Evolutionary conservation across 2,888 invertebrate genomes (phyloP).

Genomic region (Hetaerina titia): DNA sequence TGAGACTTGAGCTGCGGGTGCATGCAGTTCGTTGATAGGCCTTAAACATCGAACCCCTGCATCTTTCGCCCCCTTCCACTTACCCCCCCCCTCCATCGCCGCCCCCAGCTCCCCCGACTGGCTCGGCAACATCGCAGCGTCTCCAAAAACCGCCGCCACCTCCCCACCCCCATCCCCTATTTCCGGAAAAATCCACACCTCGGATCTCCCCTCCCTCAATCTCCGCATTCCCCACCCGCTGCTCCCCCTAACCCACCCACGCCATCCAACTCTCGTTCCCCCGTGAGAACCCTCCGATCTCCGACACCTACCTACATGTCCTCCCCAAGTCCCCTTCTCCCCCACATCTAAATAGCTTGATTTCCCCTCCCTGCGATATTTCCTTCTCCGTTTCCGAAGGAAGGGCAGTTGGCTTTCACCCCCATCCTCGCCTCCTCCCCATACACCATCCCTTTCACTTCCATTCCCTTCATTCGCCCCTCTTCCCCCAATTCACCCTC

Average conservation of each 20-base stretch:
- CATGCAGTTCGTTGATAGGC: background rate
- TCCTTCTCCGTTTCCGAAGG: background rate
- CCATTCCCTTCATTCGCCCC: background rate
- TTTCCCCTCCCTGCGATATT: slow-evolving; percentile 30
- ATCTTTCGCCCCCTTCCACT: background rate
- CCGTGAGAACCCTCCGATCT: background rate
- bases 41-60: background rate
- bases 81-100: background rate
- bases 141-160: background rate
- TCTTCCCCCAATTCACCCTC: background rate
- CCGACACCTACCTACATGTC: no score
- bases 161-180: background rate
- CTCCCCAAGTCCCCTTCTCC: background rate
- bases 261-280: slow-evolving; percentile 33
- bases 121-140: background rate
- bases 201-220: background rate
- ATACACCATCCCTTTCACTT: background rate
- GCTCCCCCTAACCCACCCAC: background rate
- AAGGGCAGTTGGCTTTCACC: background rate
- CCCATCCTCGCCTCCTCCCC: background rate
- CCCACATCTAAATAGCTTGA: slow-evolving; percentile 27
- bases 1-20: background rate
- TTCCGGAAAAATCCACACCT: background rate
- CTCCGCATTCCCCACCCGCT: background rate
- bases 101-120: background rate